Conservation (phyloP, 2,797 vertebrate species). For the Sebastes cheni region DNA sequence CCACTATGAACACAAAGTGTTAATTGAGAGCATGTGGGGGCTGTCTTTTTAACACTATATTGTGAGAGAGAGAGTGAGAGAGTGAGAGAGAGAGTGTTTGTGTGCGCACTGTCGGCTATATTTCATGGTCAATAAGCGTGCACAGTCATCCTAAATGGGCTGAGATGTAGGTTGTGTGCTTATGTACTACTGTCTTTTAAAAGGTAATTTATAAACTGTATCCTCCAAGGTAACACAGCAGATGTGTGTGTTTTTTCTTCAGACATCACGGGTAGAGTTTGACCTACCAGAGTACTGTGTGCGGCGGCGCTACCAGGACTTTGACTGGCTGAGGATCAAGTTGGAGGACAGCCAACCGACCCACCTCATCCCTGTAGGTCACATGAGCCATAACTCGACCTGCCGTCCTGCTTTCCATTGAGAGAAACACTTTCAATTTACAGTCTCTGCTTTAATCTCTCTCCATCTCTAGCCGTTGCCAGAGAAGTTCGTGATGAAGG, state of each 20-base stretch:
- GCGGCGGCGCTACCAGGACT: slow-evolving; percentile 96
- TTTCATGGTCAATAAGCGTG: no score
- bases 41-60: slow-evolving; percentile 2
- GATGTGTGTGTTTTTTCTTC: slow-evolving; percentile 8
- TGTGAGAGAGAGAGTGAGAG: background rate
- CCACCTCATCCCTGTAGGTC: slow-evolving; percentile 97
- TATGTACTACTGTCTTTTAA: background rate
- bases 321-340: slow-evolving; percentile 95
- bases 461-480: slow-evolving; percentile 87
- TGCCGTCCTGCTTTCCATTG: background rate
- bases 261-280: slow-evolving; percentile 95
- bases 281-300: slow-evolving; percentile 95
- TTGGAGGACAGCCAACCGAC: slow-evolving; percentile 98
- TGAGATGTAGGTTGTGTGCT: background rate
- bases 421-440: background rate
- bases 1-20: slow-evolving; percentile 33
- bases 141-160: no score
- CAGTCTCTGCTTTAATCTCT: background rate
- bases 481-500: slow-evolving; percentile 98
- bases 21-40: slow-evolving; percentile 39
- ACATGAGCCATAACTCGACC: background rate
- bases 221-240: background rate
- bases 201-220: background rate
- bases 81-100: background rate
- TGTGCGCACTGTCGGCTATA: no score